Percentiles rank a stretch among this genome's conserved stretches.
Evolutionary conservation across 2,888 invertebrate species (phyloP).

Genomic region (Mactromeris polynyma): DNA sequence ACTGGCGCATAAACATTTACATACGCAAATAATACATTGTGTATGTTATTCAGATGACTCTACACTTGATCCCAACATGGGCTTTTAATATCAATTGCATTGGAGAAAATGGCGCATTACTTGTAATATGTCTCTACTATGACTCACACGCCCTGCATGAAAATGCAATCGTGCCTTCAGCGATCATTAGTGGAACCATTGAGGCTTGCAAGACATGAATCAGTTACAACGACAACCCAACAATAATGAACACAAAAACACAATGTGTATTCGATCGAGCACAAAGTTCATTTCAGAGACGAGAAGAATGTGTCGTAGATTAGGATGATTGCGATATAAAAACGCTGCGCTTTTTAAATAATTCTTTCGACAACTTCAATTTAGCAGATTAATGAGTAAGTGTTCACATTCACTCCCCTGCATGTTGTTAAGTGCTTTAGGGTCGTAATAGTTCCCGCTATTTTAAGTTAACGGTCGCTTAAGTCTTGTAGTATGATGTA

Average conservation of each 20-base stretch:
- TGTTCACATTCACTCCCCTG: background rate
- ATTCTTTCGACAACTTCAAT: background rate
- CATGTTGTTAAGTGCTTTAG: too few relatives aligned
- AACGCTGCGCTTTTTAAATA: background rate
- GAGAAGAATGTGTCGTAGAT: background rate
- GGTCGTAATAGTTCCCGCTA: too few relatives aligned
- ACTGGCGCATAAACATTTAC: background rate
- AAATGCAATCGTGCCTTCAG: too few relatives aligned
- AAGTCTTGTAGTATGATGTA: too few relatives aligned
- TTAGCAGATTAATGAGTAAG: background rate
- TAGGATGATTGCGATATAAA: background rate
- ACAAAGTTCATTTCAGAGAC: background rate
- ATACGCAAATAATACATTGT: background rate
- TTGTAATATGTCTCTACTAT: too few relatives aligned
- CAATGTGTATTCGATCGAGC: background rate
- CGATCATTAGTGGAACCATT: too few relatives aligned
- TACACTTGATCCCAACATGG: background rate
- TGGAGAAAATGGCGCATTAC: too few relatives aligned
- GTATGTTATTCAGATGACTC: background rate
- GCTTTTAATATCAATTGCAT: background rate
- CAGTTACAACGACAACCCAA: too few relatives aligned
- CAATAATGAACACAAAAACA: background rate
- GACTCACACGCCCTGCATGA: too few relatives aligned
- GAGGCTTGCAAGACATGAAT: too few relatives aligned
- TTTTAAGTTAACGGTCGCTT: too few relatives aligned